Conservation (phyloP, 2,113 vertebrate genomes). For the Chlorodrepanis virens region DNA sequence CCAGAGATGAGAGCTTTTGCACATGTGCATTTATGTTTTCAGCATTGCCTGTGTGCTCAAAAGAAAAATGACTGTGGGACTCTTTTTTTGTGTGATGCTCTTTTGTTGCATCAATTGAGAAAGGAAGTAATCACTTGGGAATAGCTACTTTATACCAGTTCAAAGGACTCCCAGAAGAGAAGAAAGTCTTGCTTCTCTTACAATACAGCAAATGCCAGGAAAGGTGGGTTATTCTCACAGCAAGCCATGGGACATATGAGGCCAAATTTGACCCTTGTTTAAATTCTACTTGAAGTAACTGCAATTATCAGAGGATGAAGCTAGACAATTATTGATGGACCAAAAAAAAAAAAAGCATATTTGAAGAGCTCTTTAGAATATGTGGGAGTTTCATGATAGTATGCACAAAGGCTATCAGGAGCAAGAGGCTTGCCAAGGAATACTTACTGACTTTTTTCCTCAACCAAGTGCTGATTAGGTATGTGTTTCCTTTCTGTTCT, state of each 20-base stretch:
- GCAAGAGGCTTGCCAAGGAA: background rate
- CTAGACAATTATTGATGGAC: background rate
- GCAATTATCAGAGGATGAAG: background rate
- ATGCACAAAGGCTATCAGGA: background rate
- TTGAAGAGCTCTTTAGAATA: background rate
- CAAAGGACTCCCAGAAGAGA: constrained; percentile 71
- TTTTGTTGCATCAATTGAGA: constrained; percentile 75
- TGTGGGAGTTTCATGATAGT: background rate
- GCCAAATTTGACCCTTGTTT: background rate
- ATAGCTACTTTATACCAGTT: constrained; percentile 68
- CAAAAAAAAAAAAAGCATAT: background rate
- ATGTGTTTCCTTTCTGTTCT: background rate
- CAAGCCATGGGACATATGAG: constrained; percentile 17
- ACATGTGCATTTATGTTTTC: constrained; percentile 69
- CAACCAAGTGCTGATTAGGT: background rate
- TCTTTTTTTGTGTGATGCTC: constrained; percentile 42
- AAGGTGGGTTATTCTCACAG: constrained; percentile 68
- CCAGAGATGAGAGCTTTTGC: constrained; percentile 61
- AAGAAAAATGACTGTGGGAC: constrained; percentile 47
- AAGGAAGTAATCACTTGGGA: constrained; percentile 78
- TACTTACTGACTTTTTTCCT: background rate
- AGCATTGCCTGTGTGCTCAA: constrained; percentile 56
- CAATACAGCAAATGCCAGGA: constrained; percentile 69
- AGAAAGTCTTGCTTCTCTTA: constrained; percentile 57
- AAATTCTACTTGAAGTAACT: background rate